phyloP scores from a whole-genome alignment of 2,113 vertebrate species.

The Monopterus albus region DNA sequence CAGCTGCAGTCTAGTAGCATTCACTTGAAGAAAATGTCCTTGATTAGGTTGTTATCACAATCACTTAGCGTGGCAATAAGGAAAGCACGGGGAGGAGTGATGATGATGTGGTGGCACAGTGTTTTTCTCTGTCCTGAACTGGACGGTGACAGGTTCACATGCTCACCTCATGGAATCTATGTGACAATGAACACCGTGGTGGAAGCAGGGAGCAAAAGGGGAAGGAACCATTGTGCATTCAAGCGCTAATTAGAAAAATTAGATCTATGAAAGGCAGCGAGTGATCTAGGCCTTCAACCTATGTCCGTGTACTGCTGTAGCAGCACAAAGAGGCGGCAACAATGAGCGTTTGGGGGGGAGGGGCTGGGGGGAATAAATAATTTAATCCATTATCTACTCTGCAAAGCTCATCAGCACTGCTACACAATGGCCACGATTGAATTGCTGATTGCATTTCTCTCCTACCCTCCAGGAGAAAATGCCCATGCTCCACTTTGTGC shows the following conservation, averaged over 20 bases:
- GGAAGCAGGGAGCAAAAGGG: constrained; percentile 59
- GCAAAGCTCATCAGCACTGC: constrained; percentile 89
- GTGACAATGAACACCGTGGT: constrained; percentile 74
- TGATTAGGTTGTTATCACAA: constrained; percentile 70
- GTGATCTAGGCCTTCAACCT: constrained; percentile 91
- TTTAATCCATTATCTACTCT: constrained; percentile 98
- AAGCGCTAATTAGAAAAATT: constrained; percentile 97
- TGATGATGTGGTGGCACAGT: constrained; percentile 13
- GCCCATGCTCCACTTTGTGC: constrained; percentile 80
- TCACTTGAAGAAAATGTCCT: constrained; percentile 55
- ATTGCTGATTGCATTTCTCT: constrained; percentile 87
- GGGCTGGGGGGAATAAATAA: constrained; percentile 92
- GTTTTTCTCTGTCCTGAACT: constrained; percentile 81
- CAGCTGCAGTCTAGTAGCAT: constrained; percentile 40
- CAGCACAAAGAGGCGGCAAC: constrained; percentile 79
- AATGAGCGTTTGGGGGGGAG: constrained; percentile 79
- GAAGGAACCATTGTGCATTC: constrained; percentile 87
- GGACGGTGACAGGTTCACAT: constrained; percentile 86
- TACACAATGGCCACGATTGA: constrained; percentile 83
- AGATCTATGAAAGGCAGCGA: constrained; percentile 94
- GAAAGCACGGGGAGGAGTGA: constrained; percentile 69
- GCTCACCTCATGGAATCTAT: constrained; percentile 84
- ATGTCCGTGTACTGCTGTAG: constrained; percentile 81
- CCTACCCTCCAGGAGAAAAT: constrained; percentile 85
- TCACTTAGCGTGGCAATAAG: constrained; percentile 42